Evolutionary conservation across 92 coral and sea anemone species (phyloP).

Genomic region (Ricordea florida): DNA sequence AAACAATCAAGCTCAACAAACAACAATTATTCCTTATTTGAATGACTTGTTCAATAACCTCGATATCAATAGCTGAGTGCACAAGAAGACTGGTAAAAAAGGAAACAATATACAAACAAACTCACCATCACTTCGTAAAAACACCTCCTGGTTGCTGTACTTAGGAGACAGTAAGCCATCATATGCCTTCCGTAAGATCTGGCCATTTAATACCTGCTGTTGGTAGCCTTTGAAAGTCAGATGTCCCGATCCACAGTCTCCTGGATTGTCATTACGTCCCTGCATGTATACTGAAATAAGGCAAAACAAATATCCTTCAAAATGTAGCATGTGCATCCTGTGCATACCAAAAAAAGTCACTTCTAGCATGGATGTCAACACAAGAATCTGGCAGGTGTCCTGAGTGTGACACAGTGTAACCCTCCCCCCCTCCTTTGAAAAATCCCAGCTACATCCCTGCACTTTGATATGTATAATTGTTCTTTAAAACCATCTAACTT

Average conservation of each 20-base stretch:
- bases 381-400: not conserved
- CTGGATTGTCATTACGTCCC: conserved; percentile 73
- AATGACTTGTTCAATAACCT: no score
- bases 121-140: conserved; percentile 91
- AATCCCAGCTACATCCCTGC: no score
- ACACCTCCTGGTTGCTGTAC: conserved; percentile 56
- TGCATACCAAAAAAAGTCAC: not conserved
- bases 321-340: not conserved
- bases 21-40: no score
- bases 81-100: not conserved
- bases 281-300: conserved; percentile 61
- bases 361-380: not conserved
- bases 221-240: conserved; percentile 81
- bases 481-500: no score
- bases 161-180: conserved; percentile 83
- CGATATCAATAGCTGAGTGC: no score
- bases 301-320: not conserved
- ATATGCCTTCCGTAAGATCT: conserved; percentile 61
- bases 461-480: no score
- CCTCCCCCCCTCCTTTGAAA: no score
- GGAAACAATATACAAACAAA: not conserved
- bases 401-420: no score
- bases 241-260: conserved; percentile 88
- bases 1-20: no score
- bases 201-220: conserved; percentile 74